Conservation (phyloP, 1,140 invertebrate genomes). For the Scaptomyza hsui region DNA sequence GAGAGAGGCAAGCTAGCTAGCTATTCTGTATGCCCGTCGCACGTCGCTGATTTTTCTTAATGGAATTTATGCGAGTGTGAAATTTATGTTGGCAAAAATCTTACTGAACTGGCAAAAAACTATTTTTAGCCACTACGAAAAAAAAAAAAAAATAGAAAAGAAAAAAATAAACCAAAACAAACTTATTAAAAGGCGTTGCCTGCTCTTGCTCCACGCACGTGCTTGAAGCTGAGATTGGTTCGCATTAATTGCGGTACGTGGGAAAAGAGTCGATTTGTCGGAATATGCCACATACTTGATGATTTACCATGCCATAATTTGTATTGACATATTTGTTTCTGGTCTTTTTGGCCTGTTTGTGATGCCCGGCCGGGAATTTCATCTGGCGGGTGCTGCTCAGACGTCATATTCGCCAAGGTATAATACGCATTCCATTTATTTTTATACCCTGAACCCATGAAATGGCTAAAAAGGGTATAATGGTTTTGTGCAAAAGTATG, state of each 20-base stretch:
- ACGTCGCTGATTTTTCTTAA: slow-evolving; percentile 81
- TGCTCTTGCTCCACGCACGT: slow-evolving; percentile 28
- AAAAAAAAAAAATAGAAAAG: background rate
- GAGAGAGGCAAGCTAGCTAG: slow-evolving; percentile 1
- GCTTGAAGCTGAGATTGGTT: slow-evolving; percentile 15
- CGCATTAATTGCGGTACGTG: slow-evolving; percentile 63
- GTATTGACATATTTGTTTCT: slow-evolving; percentile 12
- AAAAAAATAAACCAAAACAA: slow-evolving; percentile 6
- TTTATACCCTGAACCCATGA: no score
- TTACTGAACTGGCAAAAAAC: slow-evolving; percentile 38
- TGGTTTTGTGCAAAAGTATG: no score
- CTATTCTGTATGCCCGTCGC: slow-evolving; percentile 72
- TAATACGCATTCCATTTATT: slow-evolving; percentile 13
- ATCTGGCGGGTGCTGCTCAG: slow-evolving; percentile 10
- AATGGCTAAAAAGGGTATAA: no score
- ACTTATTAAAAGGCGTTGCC: slow-evolving; percentile 39
- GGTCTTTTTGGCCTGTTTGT: background rate
- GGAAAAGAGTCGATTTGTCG: slow-evolving; percentile 20
- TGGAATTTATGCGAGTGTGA: slow-evolving; percentile 81
- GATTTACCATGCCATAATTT: slow-evolving; percentile 13
- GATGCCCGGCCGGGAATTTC: slow-evolving; percentile 3
- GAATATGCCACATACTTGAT: slow-evolving; percentile 2
- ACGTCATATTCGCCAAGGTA: slow-evolving; percentile 2
- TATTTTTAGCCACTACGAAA: background rate
- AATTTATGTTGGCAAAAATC: slow-evolving; percentile 73